Base-by-base conservation (phyloP, 2,888 invertebrate genomes). In the Tinea trinotella region DNA sequence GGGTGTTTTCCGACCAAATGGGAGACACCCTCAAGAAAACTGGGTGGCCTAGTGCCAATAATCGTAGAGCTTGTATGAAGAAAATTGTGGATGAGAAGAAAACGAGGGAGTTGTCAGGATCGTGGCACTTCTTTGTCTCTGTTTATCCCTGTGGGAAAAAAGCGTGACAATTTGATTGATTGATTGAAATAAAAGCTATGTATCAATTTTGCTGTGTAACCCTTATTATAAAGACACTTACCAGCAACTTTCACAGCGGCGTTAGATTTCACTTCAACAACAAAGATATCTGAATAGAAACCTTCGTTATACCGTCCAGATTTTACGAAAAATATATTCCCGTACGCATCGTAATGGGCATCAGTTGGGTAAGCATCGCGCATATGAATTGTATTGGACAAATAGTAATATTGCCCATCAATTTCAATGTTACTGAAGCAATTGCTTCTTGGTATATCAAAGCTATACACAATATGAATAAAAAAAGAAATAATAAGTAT, bases 311-410 rank as follows among this genome's bases (percentile, higher is more conserved):
- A 69, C 52, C 61, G 63, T 19, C 67, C 70, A 1, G 70, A 66
- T 58, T 71, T 68, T 1, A 83, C 75, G 34, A 67, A 83, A 59
- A 83, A 82, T 30, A 82, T 59, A 59, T 82, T 81, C 0, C 80
- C 82, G 19, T 63, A 69, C 1, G 58, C 63, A 57, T 82, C 82
- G 49, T 67, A 81, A 57, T 81, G 79, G 0, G 77, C 75, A 55
- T 82, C 77, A 0, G 72, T 71, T 0, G 82, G 79, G 46, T 66
- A 67, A 0, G 64, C 67, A 17, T 74, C 66, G 0, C 70, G 71
- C 0, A 76, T 61, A 1, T 70, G 56, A 52, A 76, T 77, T 0
- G 64, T 67, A 22, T 70, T 57, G 0, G 67, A 63, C 1, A 71
- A 58, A 53, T 74, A 74, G 44, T 75, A 80, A 17, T 65, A 67